phyloP scores from a whole-genome alignment of 2,888 invertebrate genomes.

The Harpalus rufipes region DNA sequence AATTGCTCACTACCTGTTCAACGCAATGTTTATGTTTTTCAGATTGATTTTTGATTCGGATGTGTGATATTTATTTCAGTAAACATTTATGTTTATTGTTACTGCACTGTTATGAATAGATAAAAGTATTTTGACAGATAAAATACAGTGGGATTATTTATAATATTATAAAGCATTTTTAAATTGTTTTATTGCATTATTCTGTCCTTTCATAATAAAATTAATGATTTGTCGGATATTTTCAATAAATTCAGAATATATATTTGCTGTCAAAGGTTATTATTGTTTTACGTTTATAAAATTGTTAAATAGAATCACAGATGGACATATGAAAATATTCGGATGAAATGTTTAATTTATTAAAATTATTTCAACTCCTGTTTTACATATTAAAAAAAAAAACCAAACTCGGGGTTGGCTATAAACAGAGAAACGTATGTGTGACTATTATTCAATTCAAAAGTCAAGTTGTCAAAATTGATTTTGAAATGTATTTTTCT shows the following conservation, averaged over 20 bases:
- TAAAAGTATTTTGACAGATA: slow-evolving; percentile 20
- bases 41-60: slow-evolving; percentile 22
- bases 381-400: too few species aligned
- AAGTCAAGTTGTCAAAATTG: too few species aligned
- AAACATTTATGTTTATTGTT: slow-evolving; percentile 35
- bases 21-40: slow-evolving; percentile 29
- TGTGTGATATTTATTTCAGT: slow-evolving; percentile 28
- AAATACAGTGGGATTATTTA: slow-evolving; percentile 12
- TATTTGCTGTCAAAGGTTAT: neutral
- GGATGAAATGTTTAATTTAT: too few species aligned
- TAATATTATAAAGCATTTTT: slow-evolving; percentile 17
- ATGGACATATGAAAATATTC: neutral
- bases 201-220: slow-evolving; percentile 1
- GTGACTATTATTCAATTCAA: too few species aligned
- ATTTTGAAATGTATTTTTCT: too few species aligned
- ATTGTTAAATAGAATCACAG: neutral
- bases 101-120: slow-evolving; percentile 15
- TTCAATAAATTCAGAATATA: neutral
- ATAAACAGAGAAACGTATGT: too few species aligned
- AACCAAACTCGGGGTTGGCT: too few species aligned
- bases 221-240: slow-evolving; percentile 3
- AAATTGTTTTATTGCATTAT: neutral
- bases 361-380: too few species aligned
- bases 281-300: slow-evolving; percentile 1
- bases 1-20: slow-evolving; percentile 9